Conservation (phyloP, 2,113 vertebrate species). For the Vulpes lagopus region DNA sequence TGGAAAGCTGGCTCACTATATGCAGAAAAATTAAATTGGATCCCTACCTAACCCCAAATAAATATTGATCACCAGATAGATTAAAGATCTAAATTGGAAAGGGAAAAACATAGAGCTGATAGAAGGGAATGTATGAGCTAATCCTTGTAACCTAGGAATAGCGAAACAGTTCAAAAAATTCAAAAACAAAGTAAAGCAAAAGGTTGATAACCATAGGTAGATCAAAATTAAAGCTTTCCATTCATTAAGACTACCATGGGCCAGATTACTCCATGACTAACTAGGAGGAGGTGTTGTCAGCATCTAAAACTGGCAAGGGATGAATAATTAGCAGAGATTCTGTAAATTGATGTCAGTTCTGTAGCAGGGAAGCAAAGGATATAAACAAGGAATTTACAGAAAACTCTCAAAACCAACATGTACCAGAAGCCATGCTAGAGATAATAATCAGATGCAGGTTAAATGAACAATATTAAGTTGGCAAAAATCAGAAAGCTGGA, state of each 20-base stretch:
- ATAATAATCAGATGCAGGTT: background rate
- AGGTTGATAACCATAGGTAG: background rate
- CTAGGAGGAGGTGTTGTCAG: background rate
- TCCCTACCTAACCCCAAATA: background rate
- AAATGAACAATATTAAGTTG: background rate
- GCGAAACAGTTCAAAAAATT: background rate
- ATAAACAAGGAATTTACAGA: background rate
- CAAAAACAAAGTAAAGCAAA: constrained; percentile 13
- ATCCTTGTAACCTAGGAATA: background rate
- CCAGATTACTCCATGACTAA: background rate
- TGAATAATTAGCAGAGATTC: constrained; percentile 7
- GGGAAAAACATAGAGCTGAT: background rate
- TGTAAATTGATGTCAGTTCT: background rate
- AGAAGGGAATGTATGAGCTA: background rate
- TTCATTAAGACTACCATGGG: background rate
- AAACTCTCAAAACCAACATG: background rate
- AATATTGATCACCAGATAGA: background rate
- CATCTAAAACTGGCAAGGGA: background rate
- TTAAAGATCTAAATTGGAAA: constrained; percentile 21
- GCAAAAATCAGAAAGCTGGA: background rate
- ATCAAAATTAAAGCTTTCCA: background rate
- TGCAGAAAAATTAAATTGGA: constrained; percentile 42
- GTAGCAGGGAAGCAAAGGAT: background rate
- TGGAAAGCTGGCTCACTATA: background rate
- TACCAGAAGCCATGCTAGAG: background rate